phyloP scores from a whole-genome alignment of 2,888 invertebrate species.

The Vandiemenella viatica region DNA sequence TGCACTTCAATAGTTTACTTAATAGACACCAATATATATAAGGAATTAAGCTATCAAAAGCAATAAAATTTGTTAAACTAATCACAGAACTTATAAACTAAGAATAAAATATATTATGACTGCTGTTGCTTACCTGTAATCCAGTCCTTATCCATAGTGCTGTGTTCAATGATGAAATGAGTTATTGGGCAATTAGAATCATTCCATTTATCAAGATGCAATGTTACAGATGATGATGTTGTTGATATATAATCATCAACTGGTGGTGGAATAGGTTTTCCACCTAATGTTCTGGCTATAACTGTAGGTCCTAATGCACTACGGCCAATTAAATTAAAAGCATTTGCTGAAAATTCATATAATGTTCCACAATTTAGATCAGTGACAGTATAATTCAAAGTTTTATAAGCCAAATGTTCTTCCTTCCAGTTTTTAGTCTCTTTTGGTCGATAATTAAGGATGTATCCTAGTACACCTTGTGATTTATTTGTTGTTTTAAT shows the following conservation, averaged over 20 bases:
- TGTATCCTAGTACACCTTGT: constrained; percentile 18
- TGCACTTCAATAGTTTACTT: too few species aligned
- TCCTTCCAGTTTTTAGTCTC: constrained; percentile 19
- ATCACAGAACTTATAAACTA: too few species aligned
- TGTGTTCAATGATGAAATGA: constrained; percentile 19
- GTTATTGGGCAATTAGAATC: constrained; percentile 21
- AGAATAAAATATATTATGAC: too few species aligned
- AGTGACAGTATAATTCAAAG: constrained; percentile 17
- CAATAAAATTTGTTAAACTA: too few species aligned
- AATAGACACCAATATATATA: too few species aligned
- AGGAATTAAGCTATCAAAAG: too few species aligned
- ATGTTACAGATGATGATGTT: constrained; percentile 15
- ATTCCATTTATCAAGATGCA: constrained; percentile 19
- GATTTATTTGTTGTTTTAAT: constrained; percentile 21
- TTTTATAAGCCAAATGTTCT: constrained; percentile 16
- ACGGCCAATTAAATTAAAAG: constrained; percentile 22
- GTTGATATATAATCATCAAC: constrained; percentile 8
- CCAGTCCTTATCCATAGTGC: constrained; percentile 11
- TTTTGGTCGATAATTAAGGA: constrained; percentile 17
- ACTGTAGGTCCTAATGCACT: constrained; percentile 21
- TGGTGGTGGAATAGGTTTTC: constrained; percentile 12
- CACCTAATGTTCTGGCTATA: constrained; percentile 12
- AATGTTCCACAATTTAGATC: constrained; percentile 22
- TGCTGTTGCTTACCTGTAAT: constrained; percentile 14
- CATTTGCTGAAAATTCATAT: constrained; percentile 22